These are phyloP conservation scores for Scolanthus callimorphus DNA, from an alignment of 92 coral and sea anemone genomes.

Conservation along the genomic window DNA sequence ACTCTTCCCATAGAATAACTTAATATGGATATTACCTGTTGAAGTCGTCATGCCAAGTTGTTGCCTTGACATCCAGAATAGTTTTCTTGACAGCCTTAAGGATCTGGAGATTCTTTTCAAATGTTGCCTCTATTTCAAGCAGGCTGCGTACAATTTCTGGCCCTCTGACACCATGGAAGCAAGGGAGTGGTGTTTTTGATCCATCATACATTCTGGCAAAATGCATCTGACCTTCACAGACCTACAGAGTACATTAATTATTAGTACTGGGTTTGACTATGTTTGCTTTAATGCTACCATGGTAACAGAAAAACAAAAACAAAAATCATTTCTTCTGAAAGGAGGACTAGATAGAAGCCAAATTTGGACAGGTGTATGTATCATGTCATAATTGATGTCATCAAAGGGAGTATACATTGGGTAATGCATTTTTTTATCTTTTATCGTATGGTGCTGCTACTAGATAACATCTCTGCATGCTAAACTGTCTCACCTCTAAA, in stretches of 20 bases:
- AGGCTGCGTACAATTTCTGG: constrained; percentile 94
- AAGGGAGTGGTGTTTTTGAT: constrained; percentile 87
- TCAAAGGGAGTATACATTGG: too few relatives aligned
- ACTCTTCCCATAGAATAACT: too few relatives aligned
- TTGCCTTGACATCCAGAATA: constrained; percentile 98
- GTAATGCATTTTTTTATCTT: too few relatives aligned
- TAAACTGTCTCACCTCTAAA: constrained; percentile 80
- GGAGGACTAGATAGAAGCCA: too few relatives aligned
- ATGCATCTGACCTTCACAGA: constrained; percentile 99
- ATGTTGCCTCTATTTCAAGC: constrained; percentile 95
- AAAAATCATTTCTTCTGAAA: too few relatives aligned
- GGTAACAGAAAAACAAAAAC: too few relatives aligned
- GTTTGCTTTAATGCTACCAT: too few relatives aligned
- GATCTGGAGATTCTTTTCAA: constrained; percentile 94
- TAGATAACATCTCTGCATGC: too few relatives aligned
- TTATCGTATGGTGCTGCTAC: too few relatives aligned
- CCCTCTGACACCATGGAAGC: constrained; percentile 95
- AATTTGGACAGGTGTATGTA: too few relatives aligned
- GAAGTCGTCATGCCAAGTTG: constrained; percentile 99
- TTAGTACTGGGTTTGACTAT: too few relatives aligned
- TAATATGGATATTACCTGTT: constrained; percentile 97
- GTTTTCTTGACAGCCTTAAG: constrained; percentile 94
- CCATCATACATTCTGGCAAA: constrained; percentile 97
- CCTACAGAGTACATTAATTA: constrained; percentile 38
- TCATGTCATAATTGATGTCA: too few relatives aligned